phyloP scores from a whole-genome alignment of 2,888 invertebrate species.

The Doris montereyensis region DNA sequence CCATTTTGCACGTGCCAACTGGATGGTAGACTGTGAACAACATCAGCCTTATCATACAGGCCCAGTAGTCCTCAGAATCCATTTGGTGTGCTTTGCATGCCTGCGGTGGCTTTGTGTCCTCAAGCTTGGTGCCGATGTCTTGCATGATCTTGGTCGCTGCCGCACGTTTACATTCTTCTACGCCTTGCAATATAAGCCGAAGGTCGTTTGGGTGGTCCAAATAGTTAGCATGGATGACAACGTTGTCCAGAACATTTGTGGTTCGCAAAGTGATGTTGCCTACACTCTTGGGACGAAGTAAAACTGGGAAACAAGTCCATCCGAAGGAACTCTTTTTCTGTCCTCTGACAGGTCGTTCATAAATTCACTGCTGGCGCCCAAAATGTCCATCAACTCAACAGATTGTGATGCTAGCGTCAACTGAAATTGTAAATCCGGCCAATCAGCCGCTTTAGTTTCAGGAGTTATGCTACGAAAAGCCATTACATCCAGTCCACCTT shows the following conservation, averaged over 20 bases:
- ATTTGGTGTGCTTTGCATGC: slow-evolving; percentile 35
- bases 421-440: slow-evolving; percentile 37
- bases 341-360: not conserved
- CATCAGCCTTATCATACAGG: slow-evolving; percentile 45
- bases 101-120: slow-evolving; percentile 14
- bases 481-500: not conserved
- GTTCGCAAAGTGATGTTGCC: not conserved
- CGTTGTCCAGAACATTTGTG: not conserved
- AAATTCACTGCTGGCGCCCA: not conserved
- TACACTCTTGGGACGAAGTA: not conserved
- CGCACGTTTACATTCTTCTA: slow-evolving; percentile 27
- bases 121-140: slow-evolving; percentile 30
- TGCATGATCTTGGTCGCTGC: slow-evolving; percentile 4
- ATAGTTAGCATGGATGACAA: not conserved
- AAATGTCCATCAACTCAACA: too few species aligned
- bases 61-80: slow-evolving; percentile 50
- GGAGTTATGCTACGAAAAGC: slow-evolving; percentile 28
- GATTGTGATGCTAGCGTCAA: not conserved
- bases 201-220: not conserved
- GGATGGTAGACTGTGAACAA: slow-evolving; percentile 75
- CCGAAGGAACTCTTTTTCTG: not conserved
- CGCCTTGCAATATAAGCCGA: not conserved
- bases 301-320: not conserved
- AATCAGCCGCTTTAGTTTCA: slow-evolving; percentile 11
- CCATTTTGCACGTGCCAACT: slow-evolving; percentile 84